These are phyloP conservation scores for Agelaius tricolor DNA, from an alignment of 2,113 vertebrate species.

Conservation along the genomic window DNA sequence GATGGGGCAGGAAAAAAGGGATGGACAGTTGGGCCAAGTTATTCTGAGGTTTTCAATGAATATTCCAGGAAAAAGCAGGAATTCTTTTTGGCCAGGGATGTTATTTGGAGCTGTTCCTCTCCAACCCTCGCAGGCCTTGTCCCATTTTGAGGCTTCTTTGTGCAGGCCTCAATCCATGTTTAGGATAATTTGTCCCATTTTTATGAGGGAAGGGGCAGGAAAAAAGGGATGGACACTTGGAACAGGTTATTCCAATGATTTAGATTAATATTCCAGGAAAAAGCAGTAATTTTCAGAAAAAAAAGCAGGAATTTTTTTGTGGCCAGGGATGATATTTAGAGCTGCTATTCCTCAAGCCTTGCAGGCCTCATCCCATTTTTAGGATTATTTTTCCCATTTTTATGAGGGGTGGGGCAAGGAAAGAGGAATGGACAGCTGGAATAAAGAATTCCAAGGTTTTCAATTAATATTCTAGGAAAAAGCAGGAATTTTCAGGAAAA, in stretches of 20 bases:
- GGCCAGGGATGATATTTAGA: too few species aligned
- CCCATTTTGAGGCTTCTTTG: background rate
- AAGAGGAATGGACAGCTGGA: background rate
- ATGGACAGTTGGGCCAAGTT: too few species aligned
- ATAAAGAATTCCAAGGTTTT: too few species aligned
- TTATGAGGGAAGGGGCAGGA: background rate
- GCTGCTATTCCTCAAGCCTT: too few species aligned
- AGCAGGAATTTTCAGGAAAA: too few species aligned
- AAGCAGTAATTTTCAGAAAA: too few species aligned
- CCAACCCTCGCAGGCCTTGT: fast-evolving
- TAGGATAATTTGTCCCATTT: background rate
- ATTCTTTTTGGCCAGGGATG: background rate
- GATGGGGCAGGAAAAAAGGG: background rate
- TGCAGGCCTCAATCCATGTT: too few species aligned
- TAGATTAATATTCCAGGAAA: background rate
- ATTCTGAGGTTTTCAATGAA: background rate
- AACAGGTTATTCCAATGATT: background rate
- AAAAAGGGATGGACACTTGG: too few species aligned
- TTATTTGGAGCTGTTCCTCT: fast-evolving
- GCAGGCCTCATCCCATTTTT: too few species aligned
- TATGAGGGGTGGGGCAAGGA: too few species aligned
- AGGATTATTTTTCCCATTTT: background rate
- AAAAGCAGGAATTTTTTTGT: too few species aligned
- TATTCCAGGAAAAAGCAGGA: background rate
- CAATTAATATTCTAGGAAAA: background rate